Percentiles rank a stretch among this genome's conserved stretches.
Conservation (phyloP, 1,140 invertebrate species). For the Sycophaga agraensis region DNA sequence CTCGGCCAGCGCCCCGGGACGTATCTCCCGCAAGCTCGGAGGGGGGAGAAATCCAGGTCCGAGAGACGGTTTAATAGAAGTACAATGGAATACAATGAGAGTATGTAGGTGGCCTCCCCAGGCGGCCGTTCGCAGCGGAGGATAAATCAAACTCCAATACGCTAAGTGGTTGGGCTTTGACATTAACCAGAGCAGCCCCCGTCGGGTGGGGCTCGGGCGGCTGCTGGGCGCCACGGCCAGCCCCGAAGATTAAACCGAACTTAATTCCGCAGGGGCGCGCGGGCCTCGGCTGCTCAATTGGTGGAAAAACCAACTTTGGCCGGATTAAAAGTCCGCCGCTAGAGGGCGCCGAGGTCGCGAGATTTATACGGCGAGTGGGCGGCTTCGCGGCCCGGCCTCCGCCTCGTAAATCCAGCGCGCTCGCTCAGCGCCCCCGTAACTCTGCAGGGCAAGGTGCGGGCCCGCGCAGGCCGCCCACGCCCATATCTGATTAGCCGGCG, state of each 20-base stretch:
- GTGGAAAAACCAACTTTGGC: not conserved
- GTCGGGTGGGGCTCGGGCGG: not conserved
- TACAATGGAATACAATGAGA: slow-evolving; percentile 16
- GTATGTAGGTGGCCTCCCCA: slow-evolving; percentile 2
- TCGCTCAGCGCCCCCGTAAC: slow-evolving; percentile 51
- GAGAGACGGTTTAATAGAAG: slow-evolving; percentile 20
- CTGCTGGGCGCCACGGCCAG: not conserved
- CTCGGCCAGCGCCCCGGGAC: not conserved
- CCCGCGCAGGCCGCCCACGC: too few species aligned
- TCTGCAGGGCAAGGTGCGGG: too few species aligned
- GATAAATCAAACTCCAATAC: slow-evolving; percentile 31
- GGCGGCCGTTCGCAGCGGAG: slow-evolving; percentile 18
- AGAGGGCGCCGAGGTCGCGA: not conserved
- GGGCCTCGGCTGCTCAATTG: not conserved
- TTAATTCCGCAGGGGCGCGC: slow-evolving; percentile 6
- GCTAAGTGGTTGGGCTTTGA: slow-evolving; percentile 27
- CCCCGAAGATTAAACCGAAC: slow-evolving; percentile 19
- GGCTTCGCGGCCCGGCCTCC: slow-evolving; percentile 29
- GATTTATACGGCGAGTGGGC: slow-evolving; percentile 49
- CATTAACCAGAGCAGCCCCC: slow-evolving; percentile 22
- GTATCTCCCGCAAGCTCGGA: too few species aligned
- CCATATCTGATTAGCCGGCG: too few species aligned
- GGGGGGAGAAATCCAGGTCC: slow-evolving; percentile 1
- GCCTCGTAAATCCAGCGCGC: slow-evolving; percentile 49
- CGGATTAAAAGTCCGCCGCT: not conserved